Evolutionary conservation across 2,888 invertebrate genomes (phyloP), one percentile per base, ranked within the genome.

Genomic region (Octonoba sinensis): DNA sequence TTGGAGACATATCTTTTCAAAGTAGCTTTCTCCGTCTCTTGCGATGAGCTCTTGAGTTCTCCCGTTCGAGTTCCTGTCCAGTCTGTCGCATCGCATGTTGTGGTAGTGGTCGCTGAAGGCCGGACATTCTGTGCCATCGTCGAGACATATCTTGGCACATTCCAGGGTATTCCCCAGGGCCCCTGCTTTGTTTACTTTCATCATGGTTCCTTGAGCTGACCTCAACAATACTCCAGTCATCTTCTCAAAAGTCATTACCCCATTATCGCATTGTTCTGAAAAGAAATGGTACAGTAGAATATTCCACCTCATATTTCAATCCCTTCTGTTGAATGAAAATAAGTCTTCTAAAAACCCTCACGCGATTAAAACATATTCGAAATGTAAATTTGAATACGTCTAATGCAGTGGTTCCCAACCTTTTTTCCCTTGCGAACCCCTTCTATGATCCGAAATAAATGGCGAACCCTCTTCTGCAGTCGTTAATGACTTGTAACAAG

Each of bases 201-300:
- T 87, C 4, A 88, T 86, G 46, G 88, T 88, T 75, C 88, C 87
- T 75, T 88, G 87, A 0, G 89, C 89, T 4, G 88, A 87, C 27
- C 89, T 84, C 20, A 90, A 86, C 56, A 89, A 87, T 84, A 88
- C 87, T 2, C 89, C 89, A 1, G 89, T 89, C 27, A 89, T 88
- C 84, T 89, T 89, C 84, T 89, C 90, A 85, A 88, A 90, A 4
- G 89, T 89, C 85, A 89, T 88, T 22, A 88, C 86, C 4, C 89
- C 89, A 59, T 88, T 88, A 69, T 89, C 88, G 85, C 89, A 89
- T 84, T 88, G 87, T 85, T 88, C 89, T 88, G 84, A 18, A 74
- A 77, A 0, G 47, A 3, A 27, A 11, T 54, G 2, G 1, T 15
- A 4, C 18, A 13, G 1, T 20, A 16, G 22, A 51, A 4, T 20